A percentile compares a stretch with the other conserved stretches of the same genome.
Conservation (phyloP, 1,140 invertebrate species). For the Lordiphosa collinella region DNA sequence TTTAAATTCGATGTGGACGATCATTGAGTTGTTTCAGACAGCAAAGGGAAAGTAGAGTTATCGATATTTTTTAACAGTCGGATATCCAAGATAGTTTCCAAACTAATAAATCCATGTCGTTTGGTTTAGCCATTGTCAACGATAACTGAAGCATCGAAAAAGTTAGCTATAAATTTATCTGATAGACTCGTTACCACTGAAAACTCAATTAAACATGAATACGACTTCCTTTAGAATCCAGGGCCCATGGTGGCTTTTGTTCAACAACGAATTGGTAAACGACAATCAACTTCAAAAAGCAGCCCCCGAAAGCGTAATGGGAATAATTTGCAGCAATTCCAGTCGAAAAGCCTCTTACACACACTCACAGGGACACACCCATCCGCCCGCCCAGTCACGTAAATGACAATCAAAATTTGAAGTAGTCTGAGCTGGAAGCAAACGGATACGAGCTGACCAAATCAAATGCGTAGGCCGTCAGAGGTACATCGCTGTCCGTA, state of each 20-base stretch:
- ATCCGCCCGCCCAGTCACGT: slow-evolving; percentile 41
- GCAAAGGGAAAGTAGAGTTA: too few relatives aligned
- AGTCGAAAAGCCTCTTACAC: slow-evolving; percentile 50
- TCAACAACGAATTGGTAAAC: slow-evolving; percentile 65
- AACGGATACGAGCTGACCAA: slow-evolving; percentile 47
- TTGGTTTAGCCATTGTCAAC: too few relatives aligned
- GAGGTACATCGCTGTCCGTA: slow-evolving; percentile 16
- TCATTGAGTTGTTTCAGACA: too few relatives aligned
- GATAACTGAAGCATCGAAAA: too few relatives aligned
- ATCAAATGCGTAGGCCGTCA: slow-evolving; percentile 51
- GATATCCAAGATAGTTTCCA: too few relatives aligned
- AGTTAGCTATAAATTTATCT: too few relatives aligned
- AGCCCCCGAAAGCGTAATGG: slow-evolving; percentile 71
- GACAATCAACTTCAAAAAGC: slow-evolving; percentile 73
- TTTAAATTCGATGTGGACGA: too few relatives aligned
- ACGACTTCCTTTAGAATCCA: not conserved
- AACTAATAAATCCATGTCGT: too few relatives aligned
- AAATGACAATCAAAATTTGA: slow-evolving; percentile 74
- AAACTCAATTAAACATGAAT: slow-evolving; percentile 3
- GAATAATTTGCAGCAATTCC: slow-evolving; percentile 78
- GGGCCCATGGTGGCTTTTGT: slow-evolving; percentile 1
- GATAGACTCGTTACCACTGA: not conserved
- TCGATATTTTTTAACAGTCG: too few relatives aligned
- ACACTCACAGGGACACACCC: slow-evolving; percentile 12
- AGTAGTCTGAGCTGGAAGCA: slow-evolving; percentile 46